Conservation (phyloP, 2,113 vertebrate species). For the Rhinolophus ferrumequinum region DNA sequence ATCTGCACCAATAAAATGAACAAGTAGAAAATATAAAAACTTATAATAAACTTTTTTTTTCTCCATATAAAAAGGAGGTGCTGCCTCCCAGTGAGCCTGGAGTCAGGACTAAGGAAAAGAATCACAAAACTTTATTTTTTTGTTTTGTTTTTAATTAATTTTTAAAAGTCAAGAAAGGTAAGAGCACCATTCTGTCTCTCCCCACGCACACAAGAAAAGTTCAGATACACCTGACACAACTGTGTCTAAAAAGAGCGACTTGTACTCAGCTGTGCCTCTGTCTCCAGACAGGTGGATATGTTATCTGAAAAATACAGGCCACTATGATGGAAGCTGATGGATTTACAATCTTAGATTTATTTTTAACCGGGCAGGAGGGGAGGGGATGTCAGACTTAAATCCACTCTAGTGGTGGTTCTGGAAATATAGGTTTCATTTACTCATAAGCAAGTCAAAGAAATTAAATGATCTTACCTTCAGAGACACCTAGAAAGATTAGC, state of each 20-base stretch:
- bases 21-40: slow-evolving; percentile 79
- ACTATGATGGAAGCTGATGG: neutral
- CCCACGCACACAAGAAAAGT: neutral
- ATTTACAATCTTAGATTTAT: neutral
- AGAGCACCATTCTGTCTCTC: slow-evolving; percentile 57
- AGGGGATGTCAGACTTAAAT: neutral
- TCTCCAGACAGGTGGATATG: neutral
- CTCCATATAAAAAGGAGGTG: slow-evolving; percentile 65
- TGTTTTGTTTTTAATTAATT: neutral
- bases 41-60: slow-evolving; percentile 59
- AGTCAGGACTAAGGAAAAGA: slow-evolving; percentile 37
- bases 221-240: neutral
- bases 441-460: slow-evolving; percentile 33
- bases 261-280: neutral
- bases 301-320: neutral
- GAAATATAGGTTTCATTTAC: slow-evolving; percentile 27
- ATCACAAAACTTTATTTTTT: slow-evolving; percentile 24
- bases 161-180: slow-evolving; percentile 51
- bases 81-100: slow-evolving; percentile 66
- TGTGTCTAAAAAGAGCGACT: neutral
- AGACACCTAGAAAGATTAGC: slow-evolving; percentile 7
- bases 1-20: slow-evolving; percentile 80
- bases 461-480: slow-evolving; percentile 36
- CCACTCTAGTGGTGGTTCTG: neutral
- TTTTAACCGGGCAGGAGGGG: neutral